Base-by-base conservation (phyloP, 2,888 invertebrate genomes). In the Hypsopygia costalis region DNA sequence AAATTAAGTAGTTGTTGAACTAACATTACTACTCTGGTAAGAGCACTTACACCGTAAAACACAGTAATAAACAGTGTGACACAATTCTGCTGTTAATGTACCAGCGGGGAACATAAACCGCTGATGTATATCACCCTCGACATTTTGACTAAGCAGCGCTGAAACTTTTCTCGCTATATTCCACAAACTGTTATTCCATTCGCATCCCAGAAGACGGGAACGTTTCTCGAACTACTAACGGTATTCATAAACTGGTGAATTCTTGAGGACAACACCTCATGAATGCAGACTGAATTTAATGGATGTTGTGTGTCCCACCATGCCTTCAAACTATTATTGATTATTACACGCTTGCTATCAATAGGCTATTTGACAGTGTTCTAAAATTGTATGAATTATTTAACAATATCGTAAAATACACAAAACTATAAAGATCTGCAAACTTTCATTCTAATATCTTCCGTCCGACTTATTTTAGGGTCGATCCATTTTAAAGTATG, bases 71-170 rank as follows among this genome's bases (percentile, higher is more conserved):
- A 39, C 33, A 39, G 33, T 11, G 33, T 38, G 47, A 43, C 47
- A 51, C 47, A 53, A 42, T 53, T 55, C 48, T 46, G 45, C 45
- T 51, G 51, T 53, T 62, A 64, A 55, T 55, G 59, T 55, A 49
- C 59, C 59, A 36, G 47, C 41, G 58, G 61, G 64, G 45, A 58
- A 55, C 52, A 54, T 68, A 58, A 66, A 66, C 34, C 40, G 49
- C 49, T 49, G 45, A 57, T 53, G 40, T 46, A 58, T 56, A 51
- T 49, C 43, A 44, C 52, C 49, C 46, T 44, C 38, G 47, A 39
- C 48, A 49, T 48, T 52, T 39, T 50, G 41, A 27, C 33, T 33
- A 33, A 31, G 27, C 33, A 32, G 8, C 44, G 34, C 39, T 52
- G 47, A 54, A 55, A 56, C 42, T 48, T 47, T 51, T 43, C 45